Percentiles rank a stretch among this genome's conserved stretches.
Evolutionary conservation across 92 coral and sea anemone species (phyloP).

Genomic region (Muricea muricata): DNA sequence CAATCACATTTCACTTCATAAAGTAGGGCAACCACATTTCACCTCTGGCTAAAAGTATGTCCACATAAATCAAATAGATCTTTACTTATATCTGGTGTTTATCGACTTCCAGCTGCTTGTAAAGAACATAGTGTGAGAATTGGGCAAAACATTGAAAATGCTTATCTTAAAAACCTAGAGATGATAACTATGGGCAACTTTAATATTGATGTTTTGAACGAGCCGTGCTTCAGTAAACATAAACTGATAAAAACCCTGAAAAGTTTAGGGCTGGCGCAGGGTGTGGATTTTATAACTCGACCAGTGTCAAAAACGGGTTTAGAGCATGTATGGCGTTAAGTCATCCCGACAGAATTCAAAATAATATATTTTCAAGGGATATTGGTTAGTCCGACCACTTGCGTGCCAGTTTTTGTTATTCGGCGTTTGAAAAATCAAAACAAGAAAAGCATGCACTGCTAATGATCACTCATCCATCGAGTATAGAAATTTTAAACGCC

Average conservation of each 20-base stretch:
- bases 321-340: not conserved
- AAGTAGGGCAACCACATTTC: too few species aligned
- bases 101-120: slow-evolving; percentile 47
- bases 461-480: not conserved
- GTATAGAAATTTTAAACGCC: not conserved
- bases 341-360: too few species aligned
- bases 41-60: not conserved
- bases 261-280: not conserved
- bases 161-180: not conserved
- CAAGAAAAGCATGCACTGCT: not conserved
- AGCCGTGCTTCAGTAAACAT: not conserved
- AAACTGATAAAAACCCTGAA: not conserved
- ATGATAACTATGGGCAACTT: not conserved
- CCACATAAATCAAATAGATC: slow-evolving; percentile 56
- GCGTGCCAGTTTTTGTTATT: not conserved
- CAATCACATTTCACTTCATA: too few species aligned
- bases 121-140: slow-evolving; percentile 52
- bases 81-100: not conserved
- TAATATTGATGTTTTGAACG: too few species aligned
- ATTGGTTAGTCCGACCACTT: not conserved
- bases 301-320: not conserved
- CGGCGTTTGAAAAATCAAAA: not conserved
- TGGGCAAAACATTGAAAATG: slow-evolving; percentile 36
- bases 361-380: too few species aligned
- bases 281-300: not conserved